phyloP scores from a whole-genome alignment of 2,113 vertebrate species.

The Tetraodon nigroviridis region DNA sequence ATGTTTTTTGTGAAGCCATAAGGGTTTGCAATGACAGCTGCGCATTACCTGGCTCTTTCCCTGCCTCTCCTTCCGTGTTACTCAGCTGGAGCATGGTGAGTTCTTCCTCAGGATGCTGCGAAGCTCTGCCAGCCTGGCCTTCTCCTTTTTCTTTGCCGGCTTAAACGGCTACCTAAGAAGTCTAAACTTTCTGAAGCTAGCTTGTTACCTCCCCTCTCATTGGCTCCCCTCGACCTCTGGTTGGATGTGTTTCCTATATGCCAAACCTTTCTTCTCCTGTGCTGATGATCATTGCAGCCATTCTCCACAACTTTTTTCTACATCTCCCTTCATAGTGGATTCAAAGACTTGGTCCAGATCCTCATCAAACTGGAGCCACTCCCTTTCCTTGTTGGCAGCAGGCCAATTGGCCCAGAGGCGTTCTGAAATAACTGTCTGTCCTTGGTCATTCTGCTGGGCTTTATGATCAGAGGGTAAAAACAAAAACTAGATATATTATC shows the following conservation, averaged over 20 bases:
- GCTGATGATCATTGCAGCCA: not conserved
- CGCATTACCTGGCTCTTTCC: not conserved
- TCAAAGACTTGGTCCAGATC: not conserved
- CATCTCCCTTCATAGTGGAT: not conserved
- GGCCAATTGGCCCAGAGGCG: not conserved
- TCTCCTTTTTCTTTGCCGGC: not conserved
- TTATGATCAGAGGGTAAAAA: too few relatives aligned
- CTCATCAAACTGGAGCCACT: not conserved
- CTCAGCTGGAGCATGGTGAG: not conserved
- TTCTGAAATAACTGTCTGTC: too few relatives aligned
- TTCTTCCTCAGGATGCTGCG: not conserved
- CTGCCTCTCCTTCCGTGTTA: not conserved
- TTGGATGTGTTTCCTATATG: not conserved
- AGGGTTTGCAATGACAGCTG: not conserved
- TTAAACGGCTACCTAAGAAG: not conserved
- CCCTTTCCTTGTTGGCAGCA: not conserved
- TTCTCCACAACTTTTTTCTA: not conserved
- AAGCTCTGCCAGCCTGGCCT: not conserved
- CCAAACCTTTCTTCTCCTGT: not conserved
- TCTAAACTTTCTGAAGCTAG: not conserved
- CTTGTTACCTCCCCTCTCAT: not conserved
- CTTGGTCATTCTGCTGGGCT: too few relatives aligned
- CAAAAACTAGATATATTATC: too few relatives aligned
- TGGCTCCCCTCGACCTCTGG: not conserved
- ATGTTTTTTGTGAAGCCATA: not conserved